phyloP scores from a whole-genome alignment of 2,797 vertebrate genomes.

The Macropus fuliginosus region DNA sequence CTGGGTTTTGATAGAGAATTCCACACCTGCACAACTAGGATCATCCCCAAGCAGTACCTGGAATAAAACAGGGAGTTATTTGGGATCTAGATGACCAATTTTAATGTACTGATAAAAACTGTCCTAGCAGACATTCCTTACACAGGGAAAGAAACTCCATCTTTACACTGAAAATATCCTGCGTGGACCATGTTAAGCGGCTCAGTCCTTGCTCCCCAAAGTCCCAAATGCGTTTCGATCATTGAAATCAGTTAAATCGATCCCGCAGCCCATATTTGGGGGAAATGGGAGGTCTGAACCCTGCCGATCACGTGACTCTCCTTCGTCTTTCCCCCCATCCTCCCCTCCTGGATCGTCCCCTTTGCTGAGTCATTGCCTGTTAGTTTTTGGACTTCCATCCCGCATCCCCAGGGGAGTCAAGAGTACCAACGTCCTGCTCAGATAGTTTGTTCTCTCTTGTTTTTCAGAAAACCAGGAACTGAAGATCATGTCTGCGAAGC shows the following conservation, averaged over 20 bases:
- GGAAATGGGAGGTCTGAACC: background rate
- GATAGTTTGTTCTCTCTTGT: background rate
- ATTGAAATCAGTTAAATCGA: too few species aligned
- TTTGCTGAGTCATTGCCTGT: background rate
- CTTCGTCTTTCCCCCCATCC: background rate
- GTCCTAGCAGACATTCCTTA: too few species aligned
- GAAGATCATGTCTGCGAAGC: too few species aligned
- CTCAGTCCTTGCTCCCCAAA: too few species aligned
- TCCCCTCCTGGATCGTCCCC: too few species aligned
- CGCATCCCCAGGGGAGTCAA: too few species aligned
- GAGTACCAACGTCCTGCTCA: background rate
- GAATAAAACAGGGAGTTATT: background rate
- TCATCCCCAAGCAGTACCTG: background rate
- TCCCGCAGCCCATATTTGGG: background rate
- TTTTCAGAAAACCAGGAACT: background rate
- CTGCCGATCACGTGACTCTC: background rate
- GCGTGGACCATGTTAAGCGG: too few species aligned
- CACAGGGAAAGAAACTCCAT: too few species aligned
- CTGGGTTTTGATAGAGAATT: background rate
- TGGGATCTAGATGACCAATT: too few species aligned
- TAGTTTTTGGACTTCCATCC: background rate
- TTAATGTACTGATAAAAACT: too few species aligned
- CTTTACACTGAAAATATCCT: too few species aligned
- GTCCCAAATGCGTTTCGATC: too few species aligned
- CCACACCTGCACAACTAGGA: background rate